Evolutionary conservation across 2,113 vertebrate species (phyloP).

Genomic region (Acanthochromis polyacanthus): DNA sequence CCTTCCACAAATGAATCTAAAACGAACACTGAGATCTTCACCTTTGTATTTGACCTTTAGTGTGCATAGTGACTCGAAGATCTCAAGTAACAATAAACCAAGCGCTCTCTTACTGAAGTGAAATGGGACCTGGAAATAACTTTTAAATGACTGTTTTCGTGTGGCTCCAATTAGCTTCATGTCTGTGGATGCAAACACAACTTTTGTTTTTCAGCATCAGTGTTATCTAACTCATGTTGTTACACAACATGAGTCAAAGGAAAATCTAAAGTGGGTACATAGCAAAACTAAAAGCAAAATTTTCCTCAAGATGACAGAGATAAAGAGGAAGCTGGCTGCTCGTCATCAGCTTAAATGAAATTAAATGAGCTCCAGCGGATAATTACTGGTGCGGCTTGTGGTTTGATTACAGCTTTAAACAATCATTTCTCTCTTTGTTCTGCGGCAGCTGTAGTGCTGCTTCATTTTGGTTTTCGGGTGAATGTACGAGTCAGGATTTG

Average conservation of each 20-base stretch:
- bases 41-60: too few species aligned
- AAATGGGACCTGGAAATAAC: neutral
- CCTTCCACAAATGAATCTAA: neutral
- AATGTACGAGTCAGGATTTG: neutral
- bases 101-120: neutral
- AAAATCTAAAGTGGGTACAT: conserved; percentile 7
- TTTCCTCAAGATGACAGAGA: conserved; percentile 1
- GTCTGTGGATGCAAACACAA: neutral
- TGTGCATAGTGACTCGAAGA: too few species aligned
- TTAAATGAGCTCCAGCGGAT: conserved; percentile 38
- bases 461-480: conserved; percentile 25
- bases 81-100: neutral
- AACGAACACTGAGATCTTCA: neutral
- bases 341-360: conserved; percentile 7
- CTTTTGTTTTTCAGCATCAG: neutral
- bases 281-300: conserved; percentile 3
- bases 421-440: conserved; percentile 20
- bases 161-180: conserved; percentile 19
- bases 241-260: neutral
- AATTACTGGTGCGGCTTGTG: conserved; percentile 47
- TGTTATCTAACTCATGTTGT: conserved; percentile 12
- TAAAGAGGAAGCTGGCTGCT: conserved; percentile 5
- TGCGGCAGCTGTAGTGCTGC: conserved; percentile 13
- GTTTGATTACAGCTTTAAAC: conserved; percentile 45
- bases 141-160: neutral